Conservation (phyloP, 2,113 vertebrate species). For the Oreochromis spilurus region DNA sequence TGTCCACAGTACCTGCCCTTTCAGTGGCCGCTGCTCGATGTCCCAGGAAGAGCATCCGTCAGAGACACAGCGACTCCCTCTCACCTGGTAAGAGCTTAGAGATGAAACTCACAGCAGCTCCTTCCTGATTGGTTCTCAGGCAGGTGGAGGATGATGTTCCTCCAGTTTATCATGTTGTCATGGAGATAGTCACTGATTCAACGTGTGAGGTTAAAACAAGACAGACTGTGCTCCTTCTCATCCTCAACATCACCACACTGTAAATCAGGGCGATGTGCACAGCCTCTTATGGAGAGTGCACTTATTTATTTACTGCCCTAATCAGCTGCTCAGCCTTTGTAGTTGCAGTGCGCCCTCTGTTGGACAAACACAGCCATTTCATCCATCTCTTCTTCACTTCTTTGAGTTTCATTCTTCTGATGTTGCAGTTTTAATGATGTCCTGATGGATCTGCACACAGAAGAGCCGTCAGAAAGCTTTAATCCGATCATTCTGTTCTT, state of each 20-base stretch:
- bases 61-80: constrained; percentile 83
- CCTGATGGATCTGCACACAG: not conserved
- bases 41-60: constrained; percentile 76
- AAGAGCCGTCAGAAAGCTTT: not conserved
- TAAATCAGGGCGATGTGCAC: not conserved
- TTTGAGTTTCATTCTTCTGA: not conserved
- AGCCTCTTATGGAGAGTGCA: not conserved
- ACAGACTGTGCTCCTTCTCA: not conserved
- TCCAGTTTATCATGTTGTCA: not conserved
- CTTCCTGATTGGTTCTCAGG: not conserved
- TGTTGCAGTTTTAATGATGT: not conserved
- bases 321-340: not conserved
- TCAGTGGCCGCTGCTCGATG: constrained; percentile 91
- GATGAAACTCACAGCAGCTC: not conserved
- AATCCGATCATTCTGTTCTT: not conserved
- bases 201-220: not conserved
- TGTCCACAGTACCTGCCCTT: constrained; percentile 86
- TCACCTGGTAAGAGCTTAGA: constrained; percentile 74
- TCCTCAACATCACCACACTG: not conserved
- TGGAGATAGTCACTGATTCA: not conserved
- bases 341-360: not conserved
- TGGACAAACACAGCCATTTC: not conserved
- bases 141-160: not conserved
- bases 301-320: not conserved
- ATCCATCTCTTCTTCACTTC: not conserved